Conservation (phyloP, 2,113 vertebrate genomes). For the Glareola pratincola region DNA sequence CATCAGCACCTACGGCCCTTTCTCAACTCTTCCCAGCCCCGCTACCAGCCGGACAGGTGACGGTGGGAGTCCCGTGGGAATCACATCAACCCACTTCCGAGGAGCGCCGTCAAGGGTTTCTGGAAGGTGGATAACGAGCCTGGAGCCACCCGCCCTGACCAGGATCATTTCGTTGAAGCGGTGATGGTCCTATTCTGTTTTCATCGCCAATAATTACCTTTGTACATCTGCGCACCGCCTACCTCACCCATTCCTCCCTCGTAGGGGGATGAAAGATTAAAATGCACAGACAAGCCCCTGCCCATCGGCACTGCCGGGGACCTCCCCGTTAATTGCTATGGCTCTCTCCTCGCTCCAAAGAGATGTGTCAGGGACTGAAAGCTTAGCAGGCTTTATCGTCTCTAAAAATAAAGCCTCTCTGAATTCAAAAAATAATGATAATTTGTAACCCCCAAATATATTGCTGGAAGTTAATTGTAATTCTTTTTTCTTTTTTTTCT, state of each 20-base stretch:
- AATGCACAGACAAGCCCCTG: background rate
- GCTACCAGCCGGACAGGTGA: background rate
- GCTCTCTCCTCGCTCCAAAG: background rate
- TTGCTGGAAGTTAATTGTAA: background rate
- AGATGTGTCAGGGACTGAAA: background rate
- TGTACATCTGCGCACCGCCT: background rate
- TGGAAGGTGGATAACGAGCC: background rate
- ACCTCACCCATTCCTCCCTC: background rate
- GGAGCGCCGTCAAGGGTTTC: background rate
- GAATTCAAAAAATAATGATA: background rate
- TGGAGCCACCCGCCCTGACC: accelerated
- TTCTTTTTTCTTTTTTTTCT: background rate
- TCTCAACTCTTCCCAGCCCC: background rate
- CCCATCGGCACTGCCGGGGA: background rate
- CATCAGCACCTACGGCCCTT: background rate
- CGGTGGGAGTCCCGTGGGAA: background rate
- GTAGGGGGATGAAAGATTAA: background rate
- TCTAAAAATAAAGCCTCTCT: conserved; percentile 1
- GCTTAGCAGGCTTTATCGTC: conserved; percentile 9
- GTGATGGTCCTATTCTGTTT: background rate
- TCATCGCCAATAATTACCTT: background rate
- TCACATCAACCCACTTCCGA: background rate
- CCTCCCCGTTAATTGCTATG: background rate
- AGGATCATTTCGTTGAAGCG: accelerated
- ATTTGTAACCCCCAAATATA: background rate